phyloP scores from a whole-genome alignment of 2,888 invertebrate genomes.

The Tinea semifulvella region DNA sequence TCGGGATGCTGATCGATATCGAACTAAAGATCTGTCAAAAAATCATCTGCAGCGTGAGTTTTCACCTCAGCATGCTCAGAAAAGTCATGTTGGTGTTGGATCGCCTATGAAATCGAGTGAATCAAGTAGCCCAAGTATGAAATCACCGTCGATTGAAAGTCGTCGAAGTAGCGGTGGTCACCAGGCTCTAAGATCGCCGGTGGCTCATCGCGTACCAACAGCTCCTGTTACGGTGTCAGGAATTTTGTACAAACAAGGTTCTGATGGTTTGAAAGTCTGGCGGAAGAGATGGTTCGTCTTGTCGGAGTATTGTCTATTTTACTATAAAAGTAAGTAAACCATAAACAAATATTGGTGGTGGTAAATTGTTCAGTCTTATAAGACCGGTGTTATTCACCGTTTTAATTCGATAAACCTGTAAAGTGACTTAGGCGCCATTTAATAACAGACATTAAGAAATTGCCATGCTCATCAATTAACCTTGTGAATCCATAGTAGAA shows the following conservation, averaged over 20 bases:
- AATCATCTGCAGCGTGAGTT: conserved; percentile 45
- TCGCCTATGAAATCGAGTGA: conserved; percentile 57
- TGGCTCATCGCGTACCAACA: conserved; percentile 84
- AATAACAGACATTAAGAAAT: too few species aligned
- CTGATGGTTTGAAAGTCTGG: conserved; percentile 93
- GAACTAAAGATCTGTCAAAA: conserved; percentile 39
- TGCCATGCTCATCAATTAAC: too few species aligned
- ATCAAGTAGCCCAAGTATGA: conserved; percentile 53
- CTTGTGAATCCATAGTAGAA: too few species aligned
- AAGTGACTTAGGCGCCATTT: too few species aligned
- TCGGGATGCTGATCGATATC: conserved; percentile 42
- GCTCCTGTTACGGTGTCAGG: conserved; percentile 88
- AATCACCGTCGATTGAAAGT: conserved; percentile 60
- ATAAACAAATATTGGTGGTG: too few species aligned
- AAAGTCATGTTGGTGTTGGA: conserved; percentile 34
- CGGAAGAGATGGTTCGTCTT: conserved; percentile 95
- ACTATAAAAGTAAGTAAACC: conserved; percentile 89
- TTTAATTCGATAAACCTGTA: too few species aligned
- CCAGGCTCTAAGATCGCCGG: conserved; percentile 79
- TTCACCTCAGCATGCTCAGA: conserved; percentile 38
- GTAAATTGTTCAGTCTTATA: too few species aligned
- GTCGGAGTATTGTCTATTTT: conserved; percentile 92
- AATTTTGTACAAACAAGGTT: conserved; percentile 92
- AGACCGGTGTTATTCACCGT: too few species aligned
- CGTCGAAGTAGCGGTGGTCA: conserved; percentile 59